These are phyloP conservation scores for Macaca mulatta DNA, from an alignment of 2,113 vertebrate species.

Conservation along the genomic window DNA sequence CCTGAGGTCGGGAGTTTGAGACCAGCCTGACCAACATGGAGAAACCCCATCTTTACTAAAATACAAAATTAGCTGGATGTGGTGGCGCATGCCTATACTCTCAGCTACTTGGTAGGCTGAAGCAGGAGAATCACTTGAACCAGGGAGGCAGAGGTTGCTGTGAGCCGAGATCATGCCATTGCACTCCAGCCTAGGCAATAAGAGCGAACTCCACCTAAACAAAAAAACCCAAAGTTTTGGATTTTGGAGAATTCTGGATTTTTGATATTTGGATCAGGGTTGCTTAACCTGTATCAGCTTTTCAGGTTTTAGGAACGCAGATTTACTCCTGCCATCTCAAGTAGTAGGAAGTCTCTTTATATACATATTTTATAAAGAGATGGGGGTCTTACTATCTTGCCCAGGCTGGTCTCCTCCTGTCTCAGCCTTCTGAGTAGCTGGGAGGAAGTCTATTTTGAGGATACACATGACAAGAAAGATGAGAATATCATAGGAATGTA, in stretches of 20 bases:
- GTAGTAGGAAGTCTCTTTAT: not conserved
- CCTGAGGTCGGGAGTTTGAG: no score
- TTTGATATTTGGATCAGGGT: not conserved
- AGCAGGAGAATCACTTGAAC: no score
- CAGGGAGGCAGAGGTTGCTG: no score
- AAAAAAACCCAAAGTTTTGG: not conserved
- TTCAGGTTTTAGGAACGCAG: not conserved
- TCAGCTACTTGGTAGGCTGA: no score
- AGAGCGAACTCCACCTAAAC: no score
- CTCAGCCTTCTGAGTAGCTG: not conserved
- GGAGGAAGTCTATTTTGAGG: slow-evolving; percentile 43
- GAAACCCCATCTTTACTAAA: no score
- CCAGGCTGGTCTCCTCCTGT: not conserved
- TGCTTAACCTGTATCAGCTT: not conserved
- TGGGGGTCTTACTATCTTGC: not conserved
- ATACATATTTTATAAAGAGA: not conserved
- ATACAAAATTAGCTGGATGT: no score
- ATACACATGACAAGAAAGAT: not conserved
- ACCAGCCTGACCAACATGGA: no score
- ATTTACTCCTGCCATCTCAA: not conserved
- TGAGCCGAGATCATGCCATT: no score
- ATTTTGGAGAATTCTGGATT: not conserved
- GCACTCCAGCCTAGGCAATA: no score
- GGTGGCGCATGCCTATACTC: no score
- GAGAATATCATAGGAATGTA: not conserved